Evolutionary conservation across 2,113 vertebrate genomes (phyloP), one percentile per base, ranked within the genome.

Genomic region (Carassius carassius): DNA sequence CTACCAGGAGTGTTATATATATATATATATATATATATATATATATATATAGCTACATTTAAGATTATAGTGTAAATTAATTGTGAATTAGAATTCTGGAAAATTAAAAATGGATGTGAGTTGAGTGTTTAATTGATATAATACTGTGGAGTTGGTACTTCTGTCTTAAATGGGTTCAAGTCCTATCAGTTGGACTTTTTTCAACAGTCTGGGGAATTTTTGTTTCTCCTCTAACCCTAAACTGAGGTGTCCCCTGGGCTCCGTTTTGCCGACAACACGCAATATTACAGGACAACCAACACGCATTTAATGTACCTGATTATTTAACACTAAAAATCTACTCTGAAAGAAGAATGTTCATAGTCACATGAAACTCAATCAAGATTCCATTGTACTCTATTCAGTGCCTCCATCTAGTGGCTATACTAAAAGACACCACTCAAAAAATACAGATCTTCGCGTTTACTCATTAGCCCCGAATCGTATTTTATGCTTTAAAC

Each of bases 341-440:
- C 5, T 9, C 0, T 75, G 14, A 49, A 49, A 75, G 1, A 69
- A 70, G 32, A 78, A n/a, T 41, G 32, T 58, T 78, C 21, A 37
- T 76, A 3, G 19, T 35, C 51, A 58, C 16, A 32, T 54, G 21
- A 60, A 78, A 58, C 54, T 4, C 16, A 67, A 80, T 65, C 8
- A 1, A 25, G 2, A 41, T 41, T 60, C 3, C 3, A 5, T n/a
- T 25, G 4, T 4, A 17, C 9, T 58, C 9, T 44, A 9, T 47
- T 69, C 11, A 4, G 17, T 51, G 78, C 67, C 78, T 32, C 78
- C 78, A 69, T 80, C 78, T 80, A 78, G 73, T 84, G 83, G 74
- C 54, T 49, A 1, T 16, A 67, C 25, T 17, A 1, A n/a, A 67
- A 14, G 4, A 82, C n/a, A 41, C 32, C 0, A 56, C 5, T 21